phyloP scores from a whole-genome alignment of 1,140 invertebrate species.

The Lycorma delicatula region DNA sequence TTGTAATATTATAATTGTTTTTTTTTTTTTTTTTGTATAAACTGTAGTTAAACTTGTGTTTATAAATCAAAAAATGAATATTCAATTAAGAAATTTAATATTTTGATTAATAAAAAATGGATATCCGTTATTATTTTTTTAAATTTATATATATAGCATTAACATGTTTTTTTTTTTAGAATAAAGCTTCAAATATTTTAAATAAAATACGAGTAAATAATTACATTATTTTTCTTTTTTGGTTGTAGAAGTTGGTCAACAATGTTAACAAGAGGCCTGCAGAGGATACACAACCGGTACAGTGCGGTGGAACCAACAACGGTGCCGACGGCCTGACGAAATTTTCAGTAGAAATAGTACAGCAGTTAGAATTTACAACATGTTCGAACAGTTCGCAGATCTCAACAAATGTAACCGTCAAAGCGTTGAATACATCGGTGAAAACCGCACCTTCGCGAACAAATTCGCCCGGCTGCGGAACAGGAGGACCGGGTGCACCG shows the following conservation, averaged over 20 bases:
- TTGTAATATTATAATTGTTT: too few species aligned
- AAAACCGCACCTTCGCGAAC: slow-evolving; percentile 57
- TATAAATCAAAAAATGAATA: too few species aligned
- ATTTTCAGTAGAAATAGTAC: slow-evolving; percentile 84
- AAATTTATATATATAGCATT: too few species aligned
- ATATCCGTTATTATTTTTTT: too few species aligned
- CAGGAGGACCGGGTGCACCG: slow-evolving; percentile 25
- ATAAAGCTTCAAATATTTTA: too few species aligned
- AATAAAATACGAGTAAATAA: too few species aligned
- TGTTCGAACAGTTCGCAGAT: slow-evolving; percentile 71
- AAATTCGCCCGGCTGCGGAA: slow-evolving; percentile 29
- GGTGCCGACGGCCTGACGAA: slow-evolving; percentile 55
- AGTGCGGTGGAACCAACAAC: slow-evolving; percentile 23
- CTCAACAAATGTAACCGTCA: slow-evolving; percentile 86
- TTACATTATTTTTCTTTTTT: background rate
- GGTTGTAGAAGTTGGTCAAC: slow-evolving; percentile 18
- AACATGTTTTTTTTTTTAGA: too few species aligned
- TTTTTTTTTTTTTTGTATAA: too few species aligned
- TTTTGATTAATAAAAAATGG: too few species aligned
- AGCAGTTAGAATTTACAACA: slow-evolving; percentile 79
- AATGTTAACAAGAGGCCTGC: slow-evolving; percentile 19
- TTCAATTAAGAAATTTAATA: too few species aligned
- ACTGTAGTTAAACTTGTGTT: too few species aligned
- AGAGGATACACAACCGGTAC: slow-evolving; percentile 18
- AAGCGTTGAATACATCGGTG: slow-evolving; percentile 72